A percentile compares a stretch with the other conserved stretches of the same genome.
Conservation (phyloP, 2,113 vertebrate species). For the Callipepla californica region DNA sequence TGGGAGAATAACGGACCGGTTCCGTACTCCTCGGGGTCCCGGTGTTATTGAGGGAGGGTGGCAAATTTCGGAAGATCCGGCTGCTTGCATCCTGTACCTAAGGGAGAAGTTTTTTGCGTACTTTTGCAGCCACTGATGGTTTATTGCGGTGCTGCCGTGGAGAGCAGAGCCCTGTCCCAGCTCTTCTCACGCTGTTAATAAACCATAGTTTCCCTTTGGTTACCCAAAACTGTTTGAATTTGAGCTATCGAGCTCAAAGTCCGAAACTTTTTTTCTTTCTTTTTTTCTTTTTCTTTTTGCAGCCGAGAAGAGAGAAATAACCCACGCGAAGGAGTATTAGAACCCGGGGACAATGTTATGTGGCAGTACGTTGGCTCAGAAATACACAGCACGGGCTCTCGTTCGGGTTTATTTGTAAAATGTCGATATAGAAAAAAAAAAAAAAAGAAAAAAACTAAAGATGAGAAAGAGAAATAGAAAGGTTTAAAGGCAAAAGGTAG, state of each 20-base stretch:
- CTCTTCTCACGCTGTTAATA: neutral
- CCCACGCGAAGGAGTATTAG: accelerated
- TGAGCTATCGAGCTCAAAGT: neutral
- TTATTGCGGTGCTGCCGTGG: neutral
- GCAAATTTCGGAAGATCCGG: neutral
- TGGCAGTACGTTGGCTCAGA: too few relatives aligned
- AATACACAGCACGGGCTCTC: neutral
- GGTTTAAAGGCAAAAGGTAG: neutral
- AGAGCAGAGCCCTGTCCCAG: neutral
- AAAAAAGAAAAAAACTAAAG: neutral
- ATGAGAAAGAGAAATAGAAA: neutral
- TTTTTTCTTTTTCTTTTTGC: neutral
- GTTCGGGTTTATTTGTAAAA: neutral
- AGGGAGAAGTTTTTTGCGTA: neutral
- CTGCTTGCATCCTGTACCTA: neutral
- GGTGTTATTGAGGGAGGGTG: neutral
- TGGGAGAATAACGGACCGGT: accelerated
- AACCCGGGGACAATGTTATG: neutral
- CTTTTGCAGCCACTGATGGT: neutral
- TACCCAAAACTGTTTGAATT: neutral
- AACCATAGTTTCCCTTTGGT: neutral
- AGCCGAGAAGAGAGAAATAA: neutral
- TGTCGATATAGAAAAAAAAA: neutral
- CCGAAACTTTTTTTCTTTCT: neutral
- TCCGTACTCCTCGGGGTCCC: neutral